These are phyloP conservation scores for Triplophysa bombifrons DNA, from an alignment of 2,797 vertebrate genomes.

Conservation along the genomic window DNA sequence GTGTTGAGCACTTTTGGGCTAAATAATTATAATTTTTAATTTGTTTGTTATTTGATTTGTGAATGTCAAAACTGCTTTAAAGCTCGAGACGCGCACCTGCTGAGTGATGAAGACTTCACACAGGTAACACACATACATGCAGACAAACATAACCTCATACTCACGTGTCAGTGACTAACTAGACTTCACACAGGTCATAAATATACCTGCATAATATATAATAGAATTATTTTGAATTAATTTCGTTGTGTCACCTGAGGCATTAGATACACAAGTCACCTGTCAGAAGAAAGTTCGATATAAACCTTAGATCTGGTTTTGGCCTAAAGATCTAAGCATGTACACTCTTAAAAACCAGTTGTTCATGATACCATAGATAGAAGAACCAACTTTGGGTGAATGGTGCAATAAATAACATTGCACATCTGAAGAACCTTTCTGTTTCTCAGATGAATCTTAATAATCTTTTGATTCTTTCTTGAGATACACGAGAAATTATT, in stretches of 20 bases:
- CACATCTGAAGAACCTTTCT: no score
- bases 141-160: no score
- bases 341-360: neutral
- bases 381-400: no score
- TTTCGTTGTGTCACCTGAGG: neutral
- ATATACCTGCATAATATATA: no score
- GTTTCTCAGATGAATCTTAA: no score
- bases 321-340: neutral
- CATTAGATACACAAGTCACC: neutral
- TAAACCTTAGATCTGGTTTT: neutral
- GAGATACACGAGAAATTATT: no score
- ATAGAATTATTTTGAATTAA: conserved; percentile 1
- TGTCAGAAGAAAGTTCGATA: neutral
- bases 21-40: neutral
- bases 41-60: conserved; percentile 76
- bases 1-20: neutral
- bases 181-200: no score
- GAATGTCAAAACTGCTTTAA: conserved; percentile 99
- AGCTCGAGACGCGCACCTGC: conserved; percentile 90
- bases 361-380: no score
- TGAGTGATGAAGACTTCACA: conserved; percentile 91
- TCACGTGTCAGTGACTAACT: conserved; percentile 53
- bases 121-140: no score
- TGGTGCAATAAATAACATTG: no score
- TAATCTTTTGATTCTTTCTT: no score